A percentile compares a stretch with the other conserved stretches of the same genome.
These are phyloP conservation scores for Phymanthus crucifer DNA, from an alignment of 92 coral and sea anemone species.

Conservation along the genomic window DNA sequence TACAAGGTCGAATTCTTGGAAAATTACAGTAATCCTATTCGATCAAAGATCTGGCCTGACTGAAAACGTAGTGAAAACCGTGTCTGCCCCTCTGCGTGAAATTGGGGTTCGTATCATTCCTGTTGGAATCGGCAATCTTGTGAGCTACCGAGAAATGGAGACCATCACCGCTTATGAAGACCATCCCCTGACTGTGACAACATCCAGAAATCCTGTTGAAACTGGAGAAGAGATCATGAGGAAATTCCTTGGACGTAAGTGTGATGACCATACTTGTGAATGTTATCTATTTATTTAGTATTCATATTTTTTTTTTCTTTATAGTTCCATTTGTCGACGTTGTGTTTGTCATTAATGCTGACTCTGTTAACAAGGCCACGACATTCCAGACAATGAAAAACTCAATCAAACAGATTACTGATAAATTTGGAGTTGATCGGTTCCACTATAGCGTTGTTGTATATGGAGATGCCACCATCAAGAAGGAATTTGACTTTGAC, in stretches of 20 bases:
- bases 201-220: slow-evolving; percentile 17
- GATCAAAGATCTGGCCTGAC: slow-evolving; percentile 21
- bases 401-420: slow-evolving; percentile 37
- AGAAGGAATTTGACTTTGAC: slow-evolving; percentile 30
- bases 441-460: slow-evolving; percentile 41
- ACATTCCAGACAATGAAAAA: slow-evolving; percentile 39
- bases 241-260: slow-evolving; percentile 34
- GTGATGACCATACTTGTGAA: background rate
- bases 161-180: slow-evolving; percentile 34
- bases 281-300: background rate
- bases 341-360: slow-evolving; percentile 35
- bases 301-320: background rate
- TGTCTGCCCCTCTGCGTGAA: slow-evolving; percentile 25
- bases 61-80: slow-evolving; percentile 10
- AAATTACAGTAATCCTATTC: slow-evolving; percentile 23
- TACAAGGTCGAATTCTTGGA: slow-evolving; percentile 35
- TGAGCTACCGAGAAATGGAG: slow-evolving; percentile 29
- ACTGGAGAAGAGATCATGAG: slow-evolving; percentile 42
- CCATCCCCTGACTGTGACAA: slow-evolving; percentile 17
- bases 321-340: slow-evolving; percentile 40
- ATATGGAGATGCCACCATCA: slow-evolving; percentile 20
- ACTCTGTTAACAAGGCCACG: background rate
- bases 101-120: slow-evolving; percentile 40
- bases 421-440: slow-evolving; percentile 37
- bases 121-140: slow-evolving; percentile 32